Percentiles rank a stretch among this genome's conserved stretches.
Evolutionary conservation across 2,797 vertebrate species (phyloP).

Genomic region (Scyliorhinus canicula): DNA sequence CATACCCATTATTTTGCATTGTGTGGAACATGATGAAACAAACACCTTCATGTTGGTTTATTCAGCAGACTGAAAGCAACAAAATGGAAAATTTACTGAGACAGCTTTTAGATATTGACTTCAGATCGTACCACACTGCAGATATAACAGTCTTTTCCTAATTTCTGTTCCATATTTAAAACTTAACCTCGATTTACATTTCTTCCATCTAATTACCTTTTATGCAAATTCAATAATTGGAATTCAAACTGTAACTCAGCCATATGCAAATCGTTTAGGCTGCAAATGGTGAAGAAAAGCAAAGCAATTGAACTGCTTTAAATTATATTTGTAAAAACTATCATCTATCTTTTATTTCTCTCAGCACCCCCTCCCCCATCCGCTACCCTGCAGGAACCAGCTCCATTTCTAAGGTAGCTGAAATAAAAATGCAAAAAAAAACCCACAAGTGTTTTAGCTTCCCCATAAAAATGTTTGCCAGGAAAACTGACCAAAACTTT

Average conservation of each 20-base stretch:
- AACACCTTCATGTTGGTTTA: not conserved
- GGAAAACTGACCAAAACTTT: not conserved
- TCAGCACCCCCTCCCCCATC: not conserved
- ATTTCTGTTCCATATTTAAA: not conserved
- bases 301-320: not conserved
- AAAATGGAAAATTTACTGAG: not conserved
- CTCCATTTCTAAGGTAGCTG: not conserved
- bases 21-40: not conserved
- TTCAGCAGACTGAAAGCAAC: not conserved
- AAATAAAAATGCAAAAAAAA: not conserved
- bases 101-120: not conserved
- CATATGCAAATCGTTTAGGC: not conserved
- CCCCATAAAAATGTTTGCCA: not conserved
- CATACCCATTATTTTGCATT: not conserved
- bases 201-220: conserved; percentile 13
- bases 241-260: not conserved
- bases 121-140: not conserved
- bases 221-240: not conserved
- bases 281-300: no score
- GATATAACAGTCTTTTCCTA: not conserved
- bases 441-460: not conserved
- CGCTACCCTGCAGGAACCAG: not conserved
- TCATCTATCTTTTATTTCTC: not conserved
- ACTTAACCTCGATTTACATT: not conserved
- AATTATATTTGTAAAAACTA: not conserved